Conservation (phyloP, 2,888 invertebrate species). For the Zaprionus lineosus region DNA sequence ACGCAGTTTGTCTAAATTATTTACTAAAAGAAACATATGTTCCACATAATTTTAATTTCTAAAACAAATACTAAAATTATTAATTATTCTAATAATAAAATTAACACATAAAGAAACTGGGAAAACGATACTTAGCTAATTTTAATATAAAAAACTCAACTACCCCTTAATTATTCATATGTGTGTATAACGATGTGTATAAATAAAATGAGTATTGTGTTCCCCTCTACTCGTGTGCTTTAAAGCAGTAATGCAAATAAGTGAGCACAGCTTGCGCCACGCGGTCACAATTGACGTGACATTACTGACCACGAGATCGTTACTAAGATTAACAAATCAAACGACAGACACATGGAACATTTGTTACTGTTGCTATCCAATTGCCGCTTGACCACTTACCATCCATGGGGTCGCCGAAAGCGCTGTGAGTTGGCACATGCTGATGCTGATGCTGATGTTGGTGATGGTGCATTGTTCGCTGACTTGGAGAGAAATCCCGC, state of each 20-base stretch:
- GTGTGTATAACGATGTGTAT: neutral
- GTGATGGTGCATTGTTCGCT: slow-evolving; percentile 61
- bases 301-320: slow-evolving; percentile 29
- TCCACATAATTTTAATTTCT: too few species aligned
- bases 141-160: too few species aligned
- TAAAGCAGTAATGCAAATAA: slow-evolving; percentile 25
- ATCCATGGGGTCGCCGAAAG: slow-evolving; percentile 81
- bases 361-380: neutral
- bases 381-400: slow-evolving; percentile 50
- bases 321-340: slow-evolving; percentile 28
- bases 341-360: neutral
- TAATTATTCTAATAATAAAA: too few species aligned
- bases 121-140: too few species aligned
- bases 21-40: too few species aligned
- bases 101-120: too few species aligned
- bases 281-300: slow-evolving; percentile 36
- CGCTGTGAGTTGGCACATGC: slow-evolving; percentile 82
- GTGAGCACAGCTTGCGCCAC: slow-evolving; percentile 24
- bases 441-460: slow-evolving; percentile 65
- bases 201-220: too few species aligned
- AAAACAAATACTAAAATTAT: too few species aligned
- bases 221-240: too few species aligned
- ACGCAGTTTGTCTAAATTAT: too few species aligned
- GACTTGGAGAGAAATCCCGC: slow-evolving; percentile 67
- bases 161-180: too few species aligned